Conservation (phyloP, 1,140 invertebrate species). For the Neodiprion fabricii region DNA sequence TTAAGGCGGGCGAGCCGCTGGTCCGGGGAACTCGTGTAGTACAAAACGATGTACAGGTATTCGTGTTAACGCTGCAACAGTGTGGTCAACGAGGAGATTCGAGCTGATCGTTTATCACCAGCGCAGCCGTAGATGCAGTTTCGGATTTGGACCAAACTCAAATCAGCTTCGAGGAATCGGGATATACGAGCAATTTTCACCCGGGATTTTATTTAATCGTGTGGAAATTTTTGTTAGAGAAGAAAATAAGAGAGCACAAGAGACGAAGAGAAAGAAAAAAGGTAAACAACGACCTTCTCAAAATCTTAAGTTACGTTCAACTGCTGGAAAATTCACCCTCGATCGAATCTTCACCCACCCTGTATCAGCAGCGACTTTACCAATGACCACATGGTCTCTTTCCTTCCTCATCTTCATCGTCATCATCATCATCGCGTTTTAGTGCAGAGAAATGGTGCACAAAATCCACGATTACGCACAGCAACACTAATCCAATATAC, state of each 20-base stretch:
- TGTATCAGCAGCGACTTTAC: too few relatives aligned
- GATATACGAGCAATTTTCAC: not conserved
- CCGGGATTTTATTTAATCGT: not conserved
- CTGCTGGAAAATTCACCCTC: too few relatives aligned
- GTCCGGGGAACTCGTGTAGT: not conserved
- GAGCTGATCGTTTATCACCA: not conserved
- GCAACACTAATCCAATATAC: too few relatives aligned
- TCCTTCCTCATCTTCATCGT: too few relatives aligned
- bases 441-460: too few relatives aligned
- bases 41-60: conserved; percentile 3
- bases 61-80: not conserved
- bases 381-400: too few relatives aligned
- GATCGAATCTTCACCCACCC: too few relatives aligned
- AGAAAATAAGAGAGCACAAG: not conserved
- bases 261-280: not conserved
- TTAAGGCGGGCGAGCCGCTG: not conserved
- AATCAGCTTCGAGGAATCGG: not conserved
- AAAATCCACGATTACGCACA: too few relatives aligned
- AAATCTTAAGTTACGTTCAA: too few relatives aligned
- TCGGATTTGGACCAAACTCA: not conserved
- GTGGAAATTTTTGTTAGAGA: not conserved
- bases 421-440: too few relatives aligned
- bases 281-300: too few relatives aligned
- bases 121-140: not conserved
- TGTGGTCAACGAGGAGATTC: not conserved